Conservation (phyloP, 2,113 vertebrate genomes). For the Prinia subflava region DNA sequence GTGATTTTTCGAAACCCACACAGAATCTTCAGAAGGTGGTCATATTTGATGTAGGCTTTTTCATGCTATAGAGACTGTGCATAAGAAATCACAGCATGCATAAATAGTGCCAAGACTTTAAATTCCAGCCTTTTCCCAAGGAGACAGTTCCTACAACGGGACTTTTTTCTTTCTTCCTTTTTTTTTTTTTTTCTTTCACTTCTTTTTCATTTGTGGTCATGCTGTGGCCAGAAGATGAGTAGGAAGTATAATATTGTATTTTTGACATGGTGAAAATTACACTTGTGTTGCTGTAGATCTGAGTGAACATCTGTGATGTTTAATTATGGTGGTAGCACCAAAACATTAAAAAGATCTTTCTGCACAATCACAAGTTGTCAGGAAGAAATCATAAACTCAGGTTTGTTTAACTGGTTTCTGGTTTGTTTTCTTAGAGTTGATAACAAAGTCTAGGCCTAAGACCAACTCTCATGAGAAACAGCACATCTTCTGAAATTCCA, state of each 20-base stretch:
- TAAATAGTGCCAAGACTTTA: constrained; percentile 40
- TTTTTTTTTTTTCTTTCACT: no score
- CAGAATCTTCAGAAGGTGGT: constrained; percentile 59
- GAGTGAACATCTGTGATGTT: neutral
- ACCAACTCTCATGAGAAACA: neutral
- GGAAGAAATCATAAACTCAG: neutral
- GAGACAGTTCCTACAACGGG: neutral
- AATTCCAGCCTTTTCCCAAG: constrained; percentile 14
- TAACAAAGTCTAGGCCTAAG: neutral
- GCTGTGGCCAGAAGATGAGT: neutral
- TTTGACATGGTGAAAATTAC: neutral
- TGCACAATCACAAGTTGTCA: neutral
- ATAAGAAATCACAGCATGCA: constrained; percentile 51
- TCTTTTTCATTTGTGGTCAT: neutral
- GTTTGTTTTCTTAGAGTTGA: neutral
- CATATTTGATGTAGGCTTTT: constrained; percentile 62
- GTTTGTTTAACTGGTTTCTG: neutral
- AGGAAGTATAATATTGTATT: neutral
- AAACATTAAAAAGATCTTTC: neutral
- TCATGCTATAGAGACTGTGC: constrained; percentile 29
- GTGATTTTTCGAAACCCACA: constrained; percentile 50
- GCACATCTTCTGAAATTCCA: neutral
- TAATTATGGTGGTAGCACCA: neutral
- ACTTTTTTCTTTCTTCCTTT: neutral
- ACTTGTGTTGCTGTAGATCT: neutral